phyloP scores from a whole-genome alignment of 2,888 invertebrate genomes.

The Cabera pusaria region DNA sequence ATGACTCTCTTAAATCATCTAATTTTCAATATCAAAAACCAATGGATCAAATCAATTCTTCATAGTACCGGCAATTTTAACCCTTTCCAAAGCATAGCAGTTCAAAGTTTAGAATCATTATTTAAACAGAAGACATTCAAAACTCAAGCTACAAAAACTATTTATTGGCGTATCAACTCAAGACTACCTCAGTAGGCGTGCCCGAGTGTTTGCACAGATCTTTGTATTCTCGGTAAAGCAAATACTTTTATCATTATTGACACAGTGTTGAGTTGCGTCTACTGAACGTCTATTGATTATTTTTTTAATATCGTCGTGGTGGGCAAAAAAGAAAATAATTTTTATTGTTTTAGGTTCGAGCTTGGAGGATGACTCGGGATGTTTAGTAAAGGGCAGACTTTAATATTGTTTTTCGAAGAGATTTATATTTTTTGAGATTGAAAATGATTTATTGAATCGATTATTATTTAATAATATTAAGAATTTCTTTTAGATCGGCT shows the following conservation, averaged over 20 bases:
- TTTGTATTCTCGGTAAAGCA: slow-evolving; percentile 73
- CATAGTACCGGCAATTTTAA: too few species aligned
- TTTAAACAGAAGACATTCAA: slow-evolving; percentile 25
- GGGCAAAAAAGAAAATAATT: slow-evolving; percentile 51
- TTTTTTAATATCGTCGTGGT: slow-evolving; percentile 50
- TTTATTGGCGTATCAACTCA: slow-evolving; percentile 51
- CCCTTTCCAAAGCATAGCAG: too few species aligned
- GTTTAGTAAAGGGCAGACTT: slow-evolving; percentile 17
- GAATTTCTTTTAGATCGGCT: too few species aligned
- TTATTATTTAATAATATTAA: too few species aligned
- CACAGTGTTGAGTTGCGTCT: slow-evolving; percentile 70
- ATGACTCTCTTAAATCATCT: too few species aligned
- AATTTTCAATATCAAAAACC: too few species aligned
- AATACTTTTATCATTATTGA: slow-evolving; percentile 80
- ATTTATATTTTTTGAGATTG: slow-evolving; percentile 9
- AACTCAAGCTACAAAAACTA: slow-evolving; percentile 29
- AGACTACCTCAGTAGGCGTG: slow-evolving; percentile 60
- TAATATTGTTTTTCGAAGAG: slow-evolving; percentile 12
- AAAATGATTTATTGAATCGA: too few species aligned
- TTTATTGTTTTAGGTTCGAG: slow-evolving; percentile 50
- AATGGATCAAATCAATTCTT: too few species aligned
- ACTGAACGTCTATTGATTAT: slow-evolving; percentile 59
- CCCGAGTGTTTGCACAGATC: slow-evolving; percentile 70
- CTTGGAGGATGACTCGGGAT: slow-evolving; percentile 23
- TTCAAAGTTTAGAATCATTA: slow-evolving; percentile 23